These are phyloP conservation scores for Sapayoa aenigma DNA, from an alignment of 2,113 vertebrate genomes.

Conservation along the genomic window DNA sequence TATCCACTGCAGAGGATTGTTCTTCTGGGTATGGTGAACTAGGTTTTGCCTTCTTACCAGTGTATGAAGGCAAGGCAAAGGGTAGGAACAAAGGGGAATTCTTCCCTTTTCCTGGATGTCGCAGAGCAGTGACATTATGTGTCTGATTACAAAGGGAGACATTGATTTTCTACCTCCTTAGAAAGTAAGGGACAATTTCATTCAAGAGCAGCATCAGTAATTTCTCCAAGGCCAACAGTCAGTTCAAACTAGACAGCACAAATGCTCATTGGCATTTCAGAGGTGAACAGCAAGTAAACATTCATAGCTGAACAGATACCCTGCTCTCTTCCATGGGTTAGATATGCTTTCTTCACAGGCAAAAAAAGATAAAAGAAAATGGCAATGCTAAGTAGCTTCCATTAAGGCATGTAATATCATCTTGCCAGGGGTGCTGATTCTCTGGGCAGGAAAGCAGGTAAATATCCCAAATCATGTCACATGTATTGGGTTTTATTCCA, in stretches of 20 bases:
- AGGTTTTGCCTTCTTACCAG: neutral
- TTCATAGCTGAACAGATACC: neutral
- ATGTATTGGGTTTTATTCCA: neutral
- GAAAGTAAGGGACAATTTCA: neutral
- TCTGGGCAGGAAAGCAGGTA: neutral
- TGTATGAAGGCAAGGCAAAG: neutral
- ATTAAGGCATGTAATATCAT: neutral
- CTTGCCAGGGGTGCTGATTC: neutral
- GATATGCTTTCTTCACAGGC: neutral
- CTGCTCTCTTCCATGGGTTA: neutral
- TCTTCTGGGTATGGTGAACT: neutral
- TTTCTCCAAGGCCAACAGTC: slow-evolving; percentile 17
- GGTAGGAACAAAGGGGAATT: neutral
- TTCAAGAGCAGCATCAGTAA: neutral
- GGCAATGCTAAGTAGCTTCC: neutral
- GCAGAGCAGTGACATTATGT: neutral
- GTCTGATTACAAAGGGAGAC: neutral
- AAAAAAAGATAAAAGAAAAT: neutral
- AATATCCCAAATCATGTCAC: neutral
- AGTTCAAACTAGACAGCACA: slow-evolving; percentile 40
- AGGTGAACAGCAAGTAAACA: slow-evolving; percentile 38
- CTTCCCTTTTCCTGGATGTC: neutral
- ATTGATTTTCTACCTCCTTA: neutral
- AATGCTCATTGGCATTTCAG: slow-evolving; percentile 60
- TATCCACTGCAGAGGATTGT: neutral